Evolutionary conservation across 2,888 invertebrate genomes (phyloP), one percentile per base, ranked within the genome.

Genomic region (Sarcophaga caerulescens): DNA sequence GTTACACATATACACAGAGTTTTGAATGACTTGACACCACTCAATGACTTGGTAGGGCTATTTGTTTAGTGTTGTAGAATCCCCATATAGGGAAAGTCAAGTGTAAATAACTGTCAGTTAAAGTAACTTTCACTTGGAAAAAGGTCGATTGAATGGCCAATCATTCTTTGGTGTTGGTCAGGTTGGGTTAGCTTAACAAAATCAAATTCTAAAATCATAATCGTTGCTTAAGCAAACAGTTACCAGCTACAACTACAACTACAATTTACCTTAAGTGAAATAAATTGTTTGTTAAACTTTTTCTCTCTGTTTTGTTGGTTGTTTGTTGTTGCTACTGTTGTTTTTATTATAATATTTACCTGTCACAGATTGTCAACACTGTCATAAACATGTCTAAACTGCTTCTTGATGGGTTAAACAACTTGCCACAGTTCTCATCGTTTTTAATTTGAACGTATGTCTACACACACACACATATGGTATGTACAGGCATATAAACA

Each of bases 331-430:
- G 47, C 47, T 14, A 47, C 47, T 47, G 47, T 47, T 71, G 59
- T 77, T 71, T 71, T 25, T 68, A 66, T 78, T 79, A 60, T 83
- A 83, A 69, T 83, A 84, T 84, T 86, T 81, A 84, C 84, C 84
- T 87, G 87, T 84, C 83, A 81, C 78, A 86, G 80, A 85, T 83
- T 87, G 85, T 85, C 87, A 87, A 83, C 85, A 83, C 81, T 85
- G 88, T 86, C 86, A 85, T 80, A 85, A 35, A 86, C 77, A 81
- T 80, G 84, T 75, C 84, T 70, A 35, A 35, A 35, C 35, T 35
- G 10, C 3, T 35, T 35, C 35, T 35, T 35, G 35, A 35, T 10
- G 35, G 10, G 8, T 35, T 35, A 35, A 35, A 35, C 35, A 35
- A 35, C 35, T 35, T 35, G 10, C 35, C 35, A 35, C 8, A 35